Percentiles rank a stretch among this genome's conserved stretches.
These are phyloP conservation scores for Urocitellus parryii DNA, from an alignment of 2,113 vertebrate species.

Conservation along the genomic window DNA sequence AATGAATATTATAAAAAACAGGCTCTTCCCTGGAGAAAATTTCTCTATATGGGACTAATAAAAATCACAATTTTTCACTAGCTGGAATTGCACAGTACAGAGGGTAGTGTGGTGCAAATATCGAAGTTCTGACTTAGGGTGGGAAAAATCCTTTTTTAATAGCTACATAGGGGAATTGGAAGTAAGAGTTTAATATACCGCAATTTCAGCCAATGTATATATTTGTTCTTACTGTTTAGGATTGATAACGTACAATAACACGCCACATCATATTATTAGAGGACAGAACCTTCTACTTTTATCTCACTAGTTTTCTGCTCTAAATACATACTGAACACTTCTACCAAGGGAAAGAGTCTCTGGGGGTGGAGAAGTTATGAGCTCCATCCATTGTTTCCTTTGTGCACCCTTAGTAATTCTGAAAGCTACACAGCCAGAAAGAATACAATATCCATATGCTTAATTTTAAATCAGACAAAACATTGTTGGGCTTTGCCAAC, in stretches of 20 bases:
- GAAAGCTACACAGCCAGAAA: not conserved
- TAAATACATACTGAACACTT: not conserved
- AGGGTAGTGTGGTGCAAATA: not conserved
- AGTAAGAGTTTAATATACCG: not conserved
- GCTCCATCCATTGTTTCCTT: not conserved
- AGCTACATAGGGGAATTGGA: not conserved
- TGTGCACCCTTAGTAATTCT: not conserved
- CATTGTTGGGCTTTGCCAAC: not conserved
- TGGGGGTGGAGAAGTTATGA: not conserved
- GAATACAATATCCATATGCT: not conserved
- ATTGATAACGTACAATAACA: not conserved
- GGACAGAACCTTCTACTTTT: not conserved
- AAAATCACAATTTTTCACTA: conserved; percentile 62
- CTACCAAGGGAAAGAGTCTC: not conserved
- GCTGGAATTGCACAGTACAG: not conserved
- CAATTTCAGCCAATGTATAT: not conserved
- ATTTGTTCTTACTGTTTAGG: not conserved
- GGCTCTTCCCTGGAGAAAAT: conserved; percentile 29
- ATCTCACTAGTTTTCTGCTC: not conserved
- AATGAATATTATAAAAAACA: conserved; percentile 57
- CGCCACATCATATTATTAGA: not conserved
- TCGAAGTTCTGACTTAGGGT: not conserved
- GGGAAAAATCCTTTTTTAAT: not conserved
- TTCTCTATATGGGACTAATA: conserved; percentile 47
- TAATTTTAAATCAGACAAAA: conserved; percentile 47